Evolutionary conservation across 2,888 invertebrate species (phyloP), one percentile per base, ranked within the genome.

Genomic region (Xestoiulus laeticollis): DNA sequence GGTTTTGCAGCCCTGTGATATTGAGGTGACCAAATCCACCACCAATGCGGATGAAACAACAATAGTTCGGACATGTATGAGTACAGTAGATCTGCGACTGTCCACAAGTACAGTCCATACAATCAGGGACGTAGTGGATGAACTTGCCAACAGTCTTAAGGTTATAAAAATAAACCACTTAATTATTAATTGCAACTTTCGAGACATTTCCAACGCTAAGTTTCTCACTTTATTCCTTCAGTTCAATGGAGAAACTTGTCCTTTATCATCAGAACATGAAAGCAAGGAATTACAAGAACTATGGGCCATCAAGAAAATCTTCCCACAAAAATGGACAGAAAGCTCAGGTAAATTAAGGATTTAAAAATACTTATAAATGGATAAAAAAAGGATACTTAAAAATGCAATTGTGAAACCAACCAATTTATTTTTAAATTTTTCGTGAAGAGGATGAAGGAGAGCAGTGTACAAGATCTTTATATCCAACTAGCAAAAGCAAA

Each of bases 101-200:
- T 95, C 96, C 85, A 94, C 95, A 6, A 94, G 95, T 87, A 95
- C 95, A 0, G 94, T 96, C 0, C 95, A 95, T 90, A 95, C 96
- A 19, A 92, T 96, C 68, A 93, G 94, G 90, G 95, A 93, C 89
- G 93, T 93, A 88, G 88, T 89, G 1, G 89, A 90, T n/a, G 90
- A 91, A 89, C 88, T 92, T 89, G 90, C 88, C 10, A 84, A 88
- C 22, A 68, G 78, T 26, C 32, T 87, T n/a, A 59, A 87, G 43
- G 87, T 87, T 26, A 10, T 4, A 5, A 16, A 16, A 44, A 16
- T 38, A 5, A 26, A 16, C 33, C 32, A 16, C 30, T 85, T 85
- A 5, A 85, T 4, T 44, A 26, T 53, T 43, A n/a, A 19, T 85
- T 85, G 1, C 16, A 85, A 85, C 8, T 85, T 38, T 85, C 0